Evolutionary conservation across 2,113 vertebrate genomes (phyloP).

Genomic region (Periophthalmodon schlosseri): DNA sequence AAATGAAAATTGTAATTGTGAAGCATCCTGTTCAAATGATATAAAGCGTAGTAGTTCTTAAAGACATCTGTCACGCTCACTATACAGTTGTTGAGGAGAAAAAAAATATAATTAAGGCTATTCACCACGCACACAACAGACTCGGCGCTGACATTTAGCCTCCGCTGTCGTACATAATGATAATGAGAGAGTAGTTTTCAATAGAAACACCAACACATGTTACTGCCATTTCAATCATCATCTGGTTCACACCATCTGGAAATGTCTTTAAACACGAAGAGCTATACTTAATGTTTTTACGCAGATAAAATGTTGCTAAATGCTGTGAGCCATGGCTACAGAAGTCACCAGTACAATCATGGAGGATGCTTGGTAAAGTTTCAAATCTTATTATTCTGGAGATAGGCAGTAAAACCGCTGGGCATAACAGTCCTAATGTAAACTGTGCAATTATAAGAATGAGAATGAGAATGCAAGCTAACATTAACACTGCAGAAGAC

Average conservation of each 20-base stretch:
- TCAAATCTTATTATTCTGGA: conserved; percentile 6
- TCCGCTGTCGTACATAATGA: not conserved
- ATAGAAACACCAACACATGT: conserved; percentile 15
- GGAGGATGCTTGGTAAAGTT: conserved; percentile 31
- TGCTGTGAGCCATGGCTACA: conserved; percentile 22
- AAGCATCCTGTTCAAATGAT: conserved; percentile 33
- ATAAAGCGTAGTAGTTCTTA: conserved; percentile 24
- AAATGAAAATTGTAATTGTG: conserved; percentile 24
- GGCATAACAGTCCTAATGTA: not conserved
- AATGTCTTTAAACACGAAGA: not conserved
- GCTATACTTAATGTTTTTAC: not conserved
- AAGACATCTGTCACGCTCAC: conserved; percentile 29
- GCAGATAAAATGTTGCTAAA: not conserved
- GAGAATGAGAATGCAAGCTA: not conserved
- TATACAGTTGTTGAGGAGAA: conserved; percentile 17
- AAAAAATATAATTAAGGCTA: conserved; percentile 29
- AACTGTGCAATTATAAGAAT: not conserved
- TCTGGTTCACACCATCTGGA: not conserved
- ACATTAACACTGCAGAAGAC: too few species aligned
- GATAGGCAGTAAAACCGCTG: not conserved
- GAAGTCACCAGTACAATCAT: conserved; percentile 27
- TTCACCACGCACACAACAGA: conserved; percentile 27
- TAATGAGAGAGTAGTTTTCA: conserved; percentile 11
- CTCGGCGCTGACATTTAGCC: conserved; percentile 1
- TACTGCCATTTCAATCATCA: conserved; percentile 3